Evolutionary conservation across 1,140 invertebrate species (phyloP).

Genomic region (Homarus americanus): DNA sequence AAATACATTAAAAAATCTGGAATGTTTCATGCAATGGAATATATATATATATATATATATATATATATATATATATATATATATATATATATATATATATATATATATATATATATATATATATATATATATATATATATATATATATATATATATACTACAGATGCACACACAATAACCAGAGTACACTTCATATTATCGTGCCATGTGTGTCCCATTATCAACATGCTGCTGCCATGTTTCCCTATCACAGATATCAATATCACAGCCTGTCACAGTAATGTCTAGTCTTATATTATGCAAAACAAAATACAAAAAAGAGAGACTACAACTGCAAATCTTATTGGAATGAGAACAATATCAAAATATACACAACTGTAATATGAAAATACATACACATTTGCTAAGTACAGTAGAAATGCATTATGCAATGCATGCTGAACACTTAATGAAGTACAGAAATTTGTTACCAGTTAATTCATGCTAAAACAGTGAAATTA

Average conservation of each 20-base stretch:
- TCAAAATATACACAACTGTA: constrained; percentile 1
- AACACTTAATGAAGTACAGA: neutral
- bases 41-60: no score
- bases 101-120: no score
- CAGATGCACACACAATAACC: neutral
- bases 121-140: no score
- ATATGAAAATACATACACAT: constrained; percentile 9
- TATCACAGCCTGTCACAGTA: constrained; percentile 54
- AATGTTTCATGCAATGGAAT: no score
- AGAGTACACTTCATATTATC: no score
- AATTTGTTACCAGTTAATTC: neutral
- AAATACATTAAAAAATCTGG: no score
- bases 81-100: no score
- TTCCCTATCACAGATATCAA: constrained; percentile 58
- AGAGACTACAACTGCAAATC: neutral
- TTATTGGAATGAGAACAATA: neutral
- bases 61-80: no score
- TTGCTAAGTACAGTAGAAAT: constrained; percentile 23
- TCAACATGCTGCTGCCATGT: constrained; percentile 35
- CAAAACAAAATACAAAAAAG: constrained; percentile 1
- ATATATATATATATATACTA: neutral
- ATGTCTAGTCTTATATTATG: constrained; percentile 36
- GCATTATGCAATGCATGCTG: constrained; percentile 22
- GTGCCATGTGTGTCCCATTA: constrained; percentile 24
- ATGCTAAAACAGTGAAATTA: neutral